phyloP scores from a whole-genome alignment of 2,888 invertebrate genomes.

The Tetragnatha montana region DNA sequence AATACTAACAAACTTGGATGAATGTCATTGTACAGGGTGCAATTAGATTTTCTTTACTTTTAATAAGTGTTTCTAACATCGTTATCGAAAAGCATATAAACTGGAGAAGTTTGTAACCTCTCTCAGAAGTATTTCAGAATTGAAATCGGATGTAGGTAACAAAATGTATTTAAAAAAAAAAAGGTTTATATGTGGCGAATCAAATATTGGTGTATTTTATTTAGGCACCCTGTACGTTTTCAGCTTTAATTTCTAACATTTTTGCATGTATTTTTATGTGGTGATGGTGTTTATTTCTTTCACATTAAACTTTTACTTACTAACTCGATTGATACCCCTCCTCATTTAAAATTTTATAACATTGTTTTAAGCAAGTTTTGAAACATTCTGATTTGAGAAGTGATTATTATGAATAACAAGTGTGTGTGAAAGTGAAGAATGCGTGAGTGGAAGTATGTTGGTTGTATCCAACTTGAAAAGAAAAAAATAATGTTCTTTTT shows the following conservation, averaged over 20 bases:
- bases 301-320: neutral
- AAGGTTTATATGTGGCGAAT: neutral
- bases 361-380: neutral
- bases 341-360: neutral
- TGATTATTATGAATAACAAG: neutral
- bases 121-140: too few species aligned
- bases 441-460: neutral
- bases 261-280: constrained; percentile 44
- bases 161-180: too few species aligned
- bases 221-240: constrained; percentile 43
- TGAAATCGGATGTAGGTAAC: too few species aligned
- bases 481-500: too few species aligned
- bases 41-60: neutral
- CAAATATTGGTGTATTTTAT: constrained; percentile 14
- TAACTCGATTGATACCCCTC: neutral
- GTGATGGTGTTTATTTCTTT: constrained; percentile 45
- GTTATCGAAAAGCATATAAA: too few species aligned
- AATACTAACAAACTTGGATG: constrained; percentile 17
- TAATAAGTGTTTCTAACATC: too few species aligned
- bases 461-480: too few species aligned
- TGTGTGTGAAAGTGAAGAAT: neutral
- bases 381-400: neutral
- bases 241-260: neutral
- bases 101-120: too few species aligned
- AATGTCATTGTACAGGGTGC: constrained; percentile 28